phyloP scores from a whole-genome alignment of 2,888 invertebrate genomes.

The Dicranocentrus wangi region DNA sequence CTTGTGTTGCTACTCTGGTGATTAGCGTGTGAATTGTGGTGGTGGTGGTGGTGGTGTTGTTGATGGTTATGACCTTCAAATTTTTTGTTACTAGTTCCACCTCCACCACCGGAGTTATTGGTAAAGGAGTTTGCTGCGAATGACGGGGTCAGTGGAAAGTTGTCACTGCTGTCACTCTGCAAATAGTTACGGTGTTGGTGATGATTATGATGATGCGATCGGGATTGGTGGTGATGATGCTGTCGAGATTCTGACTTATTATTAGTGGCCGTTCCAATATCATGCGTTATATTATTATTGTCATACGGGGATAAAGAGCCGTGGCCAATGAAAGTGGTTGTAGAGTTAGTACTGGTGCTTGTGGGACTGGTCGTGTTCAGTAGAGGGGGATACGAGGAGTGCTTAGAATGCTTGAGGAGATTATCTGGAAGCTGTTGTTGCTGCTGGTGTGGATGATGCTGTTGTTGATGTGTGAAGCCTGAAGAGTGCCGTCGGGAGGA shows the following conservation, averaged over 20 bases:
- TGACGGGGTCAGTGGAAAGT: constrained; percentile 54
- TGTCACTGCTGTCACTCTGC: constrained; percentile 56
- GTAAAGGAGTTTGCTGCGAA: constrained; percentile 29
- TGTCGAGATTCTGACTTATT: constrained; percentile 49
- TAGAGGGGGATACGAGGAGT: constrained; percentile 57
- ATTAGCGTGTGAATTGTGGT: constrained; percentile 19
- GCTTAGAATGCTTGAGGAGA: constrained; percentile 61
- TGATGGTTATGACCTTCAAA: constrained; percentile 47
- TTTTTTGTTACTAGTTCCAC: constrained; percentile 51
- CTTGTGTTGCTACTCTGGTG: constrained; percentile 12
- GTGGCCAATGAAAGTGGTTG: constrained; percentile 47
- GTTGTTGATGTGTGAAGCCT: constrained; percentile 56
- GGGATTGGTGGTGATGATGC: constrained; percentile 46
- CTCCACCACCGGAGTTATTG: constrained; percentile 66
- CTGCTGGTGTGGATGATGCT: constrained; percentile 27
- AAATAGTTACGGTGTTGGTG: constrained; percentile 40
- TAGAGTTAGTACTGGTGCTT: constrained; percentile 26
- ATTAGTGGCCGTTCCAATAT: constrained; percentile 39
- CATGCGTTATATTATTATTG: constrained; percentile 57
- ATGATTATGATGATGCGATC: constrained; percentile 50
- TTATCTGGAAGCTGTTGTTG: constrained; percentile 60
- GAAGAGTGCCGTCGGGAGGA: constrained; percentile 58
- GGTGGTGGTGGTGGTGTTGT: constrained; percentile 30
- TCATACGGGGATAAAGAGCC: constrained; percentile 48
- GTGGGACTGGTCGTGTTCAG: constrained; percentile 34